phyloP scores from a whole-genome alignment of 2,113 vertebrate genomes.

The Eidolon helvum region DNA sequence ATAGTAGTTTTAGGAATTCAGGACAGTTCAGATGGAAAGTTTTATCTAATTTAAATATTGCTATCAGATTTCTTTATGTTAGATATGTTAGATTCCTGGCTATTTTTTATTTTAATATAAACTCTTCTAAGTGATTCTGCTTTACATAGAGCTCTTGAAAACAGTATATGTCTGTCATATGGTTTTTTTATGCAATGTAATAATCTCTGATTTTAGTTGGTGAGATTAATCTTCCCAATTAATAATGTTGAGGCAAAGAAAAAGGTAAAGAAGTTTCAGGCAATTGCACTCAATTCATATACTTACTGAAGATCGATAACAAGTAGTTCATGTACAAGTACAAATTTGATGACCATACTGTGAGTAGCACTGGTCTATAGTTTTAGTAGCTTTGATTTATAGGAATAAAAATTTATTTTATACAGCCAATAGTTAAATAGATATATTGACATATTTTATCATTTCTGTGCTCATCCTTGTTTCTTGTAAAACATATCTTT shows the following conservation, averaged over 20 bases:
- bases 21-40: background rate
- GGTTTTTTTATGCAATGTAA: background rate
- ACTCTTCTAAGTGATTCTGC: background rate
- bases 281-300: background rate
- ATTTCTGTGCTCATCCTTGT: background rate
- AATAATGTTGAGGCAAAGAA: background rate
- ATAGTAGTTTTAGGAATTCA: background rate
- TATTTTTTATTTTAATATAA: background rate
- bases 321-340: background rate
- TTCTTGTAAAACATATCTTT: background rate
- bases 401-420: background rate
- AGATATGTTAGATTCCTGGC: background rate
- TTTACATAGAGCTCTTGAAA: background rate
- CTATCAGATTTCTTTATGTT: background rate
- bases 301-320: background rate
- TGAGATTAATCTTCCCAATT: background rate
- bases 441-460: background rate
- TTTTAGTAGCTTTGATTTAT: slow-evolving; percentile 3
- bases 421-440: background rate
- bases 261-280: background rate
- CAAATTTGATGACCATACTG: background rate
- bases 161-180: background rate
- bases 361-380: background rate
- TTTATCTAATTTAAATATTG: background rate
- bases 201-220: background rate